These are phyloP conservation scores for Macroglossus sobrinus DNA, from an alignment of 2,113 vertebrate species.

Conservation along the genomic window DNA sequence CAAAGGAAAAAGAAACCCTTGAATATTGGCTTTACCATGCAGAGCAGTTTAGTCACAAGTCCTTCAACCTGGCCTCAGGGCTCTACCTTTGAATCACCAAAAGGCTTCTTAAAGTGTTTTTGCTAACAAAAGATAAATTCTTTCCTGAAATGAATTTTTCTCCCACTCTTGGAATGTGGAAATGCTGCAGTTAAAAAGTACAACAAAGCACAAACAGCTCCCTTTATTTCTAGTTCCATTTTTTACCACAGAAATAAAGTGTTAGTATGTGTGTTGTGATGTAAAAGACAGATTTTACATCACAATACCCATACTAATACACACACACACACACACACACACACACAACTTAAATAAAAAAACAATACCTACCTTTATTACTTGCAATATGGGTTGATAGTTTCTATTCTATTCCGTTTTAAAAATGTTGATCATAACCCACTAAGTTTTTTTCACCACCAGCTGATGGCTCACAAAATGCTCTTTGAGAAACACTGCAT, in stretches of 20 bases:
- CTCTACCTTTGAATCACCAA: background rate
- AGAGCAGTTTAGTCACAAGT: background rate
- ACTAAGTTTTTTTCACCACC: background rate
- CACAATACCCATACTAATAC: background rate
- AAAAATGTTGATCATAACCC: background rate
- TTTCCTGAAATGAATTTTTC: constrained; percentile 28
- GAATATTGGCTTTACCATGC: background rate
- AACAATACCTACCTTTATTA: background rate
- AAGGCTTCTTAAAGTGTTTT: constrained; percentile 11
- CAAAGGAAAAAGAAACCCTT: background rate
- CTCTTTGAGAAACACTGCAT: background rate
- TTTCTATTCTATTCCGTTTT: background rate
- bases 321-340: too few species aligned
- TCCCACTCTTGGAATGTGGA: constrained; percentile 46
- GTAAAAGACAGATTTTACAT: background rate
- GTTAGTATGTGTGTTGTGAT: background rate
- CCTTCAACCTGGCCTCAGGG: background rate
- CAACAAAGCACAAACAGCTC: background rate
- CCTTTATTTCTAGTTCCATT: constrained; percentile 7
- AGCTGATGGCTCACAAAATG: background rate
- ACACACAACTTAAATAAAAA: background rate
- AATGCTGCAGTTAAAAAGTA: constrained; percentile 16
- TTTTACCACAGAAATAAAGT: constrained; percentile 1
- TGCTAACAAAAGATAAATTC: constrained; percentile 43
- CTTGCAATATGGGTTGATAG: background rate